phyloP scores from a whole-genome alignment of 2,797 vertebrate species.

The Scolopax rusticola region DNA sequence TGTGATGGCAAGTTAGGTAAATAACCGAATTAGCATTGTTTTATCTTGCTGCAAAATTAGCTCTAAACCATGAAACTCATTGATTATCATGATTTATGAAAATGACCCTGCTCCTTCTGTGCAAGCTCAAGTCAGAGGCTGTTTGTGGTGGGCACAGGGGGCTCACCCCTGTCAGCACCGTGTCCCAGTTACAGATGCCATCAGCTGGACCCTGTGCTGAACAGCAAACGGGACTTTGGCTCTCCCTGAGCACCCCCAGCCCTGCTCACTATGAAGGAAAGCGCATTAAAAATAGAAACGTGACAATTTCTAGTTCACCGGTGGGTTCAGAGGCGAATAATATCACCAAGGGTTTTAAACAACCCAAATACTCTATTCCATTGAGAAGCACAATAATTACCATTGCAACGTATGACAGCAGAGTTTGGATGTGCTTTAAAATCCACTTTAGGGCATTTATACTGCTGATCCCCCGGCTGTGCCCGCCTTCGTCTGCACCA shows the following conservation, averaged over 20 bases:
- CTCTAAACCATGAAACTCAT: not conserved
- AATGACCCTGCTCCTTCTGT: not conserved
- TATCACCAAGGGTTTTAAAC: not conserved
- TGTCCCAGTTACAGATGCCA: fast-evolving
- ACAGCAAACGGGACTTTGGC: not conserved
- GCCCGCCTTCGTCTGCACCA: fast-evolving
- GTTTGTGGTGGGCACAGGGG: fast-evolving
- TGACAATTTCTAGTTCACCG: not conserved
- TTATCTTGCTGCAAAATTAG: not conserved
- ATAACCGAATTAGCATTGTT: not conserved
- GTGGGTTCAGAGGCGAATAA: not conserved
- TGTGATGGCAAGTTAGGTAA: not conserved
- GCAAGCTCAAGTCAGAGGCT: fast-evolving
- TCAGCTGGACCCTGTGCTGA: not conserved
- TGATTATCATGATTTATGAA: not conserved
- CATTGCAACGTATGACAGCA: not conserved
- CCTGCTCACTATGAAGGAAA: not conserved
- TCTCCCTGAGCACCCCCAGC: not conserved
- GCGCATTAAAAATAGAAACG: not conserved
- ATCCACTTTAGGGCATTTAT: not conserved
- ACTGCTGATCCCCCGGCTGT: not conserved
- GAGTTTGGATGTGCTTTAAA: not conserved
- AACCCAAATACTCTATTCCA: not conserved
- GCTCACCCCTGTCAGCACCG: not conserved
- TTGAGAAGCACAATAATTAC: not conserved